Evolutionary conservation across 1,140 invertebrate species (phyloP).

Genomic region (Psilanteris sp.): DNA sequence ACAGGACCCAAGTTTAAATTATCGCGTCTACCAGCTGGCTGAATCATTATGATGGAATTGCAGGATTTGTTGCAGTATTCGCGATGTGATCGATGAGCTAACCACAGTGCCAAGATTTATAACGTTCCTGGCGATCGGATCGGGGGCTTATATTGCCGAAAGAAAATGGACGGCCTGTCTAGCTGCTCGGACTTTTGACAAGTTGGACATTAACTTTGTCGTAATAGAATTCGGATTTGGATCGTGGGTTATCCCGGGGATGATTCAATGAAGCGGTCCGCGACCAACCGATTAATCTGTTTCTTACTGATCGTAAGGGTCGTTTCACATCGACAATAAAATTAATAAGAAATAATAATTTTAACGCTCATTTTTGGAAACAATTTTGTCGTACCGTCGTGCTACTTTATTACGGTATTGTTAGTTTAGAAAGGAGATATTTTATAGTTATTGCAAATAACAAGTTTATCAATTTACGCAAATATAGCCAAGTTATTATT

Average conservation of each 20-base stretch:
- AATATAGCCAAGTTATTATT: too few relatives aligned
- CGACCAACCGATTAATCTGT: conserved; percentile 1
- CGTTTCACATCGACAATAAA: too few relatives aligned
- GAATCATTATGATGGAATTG: conserved; percentile 32
- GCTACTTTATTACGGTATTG: too few relatives aligned
- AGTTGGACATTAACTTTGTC: conserved; percentile 18
- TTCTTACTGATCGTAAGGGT: too few relatives aligned
- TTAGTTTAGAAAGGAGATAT: too few relatives aligned
- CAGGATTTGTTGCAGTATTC: conserved; percentile 13
- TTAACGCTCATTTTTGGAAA: too few relatives aligned
- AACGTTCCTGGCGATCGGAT: background rate
- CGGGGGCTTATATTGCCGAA: conserved; percentile 4
- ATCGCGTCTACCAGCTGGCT: conserved; percentile 34
- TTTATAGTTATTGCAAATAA: too few relatives aligned
- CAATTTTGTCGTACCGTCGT: too few relatives aligned
- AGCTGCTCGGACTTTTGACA: conserved; percentile 12
- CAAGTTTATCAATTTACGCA: too few relatives aligned
- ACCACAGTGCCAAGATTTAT: conserved; percentile 9
- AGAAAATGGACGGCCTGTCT: background rate
- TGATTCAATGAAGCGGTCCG: conserved; percentile 3
- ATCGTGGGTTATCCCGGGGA: background rate
- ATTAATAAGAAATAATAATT: too few relatives aligned
- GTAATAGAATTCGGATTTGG: conserved; percentile 22
- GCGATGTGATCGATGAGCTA: conserved; percentile 22
- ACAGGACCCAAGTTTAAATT: conserved; percentile 30